A percentile compares a stretch with the other conserved stretches of the same genome.
Conservation (phyloP, 2,113 vertebrate genomes). For the Nipponia nippon region DNA sequence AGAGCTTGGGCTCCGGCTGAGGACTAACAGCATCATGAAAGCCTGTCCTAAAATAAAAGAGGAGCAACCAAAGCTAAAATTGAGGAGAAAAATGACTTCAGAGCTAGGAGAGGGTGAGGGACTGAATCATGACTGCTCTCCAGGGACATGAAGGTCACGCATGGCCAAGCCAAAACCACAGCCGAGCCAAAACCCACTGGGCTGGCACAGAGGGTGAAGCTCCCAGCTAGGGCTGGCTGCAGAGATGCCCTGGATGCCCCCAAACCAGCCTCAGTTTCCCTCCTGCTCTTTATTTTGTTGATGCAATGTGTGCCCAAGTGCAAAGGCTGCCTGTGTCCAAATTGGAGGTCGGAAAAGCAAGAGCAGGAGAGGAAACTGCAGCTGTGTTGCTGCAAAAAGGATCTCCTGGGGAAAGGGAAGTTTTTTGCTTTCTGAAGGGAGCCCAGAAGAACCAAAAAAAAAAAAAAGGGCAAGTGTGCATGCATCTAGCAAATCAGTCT, state of each 20-base stretch:
- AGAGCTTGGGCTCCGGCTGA: background rate
- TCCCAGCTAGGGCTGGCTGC: background rate
- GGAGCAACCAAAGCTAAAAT: background rate
- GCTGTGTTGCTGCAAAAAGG: background rate
- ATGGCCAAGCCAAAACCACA: accelerated
- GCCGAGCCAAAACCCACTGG: accelerated
- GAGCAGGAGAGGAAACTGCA: background rate
- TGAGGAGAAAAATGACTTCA: background rate
- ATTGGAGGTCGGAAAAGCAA: background rate
- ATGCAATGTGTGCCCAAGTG: accelerated
- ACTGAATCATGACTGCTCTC: background rate
- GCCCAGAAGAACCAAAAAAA: background rate
- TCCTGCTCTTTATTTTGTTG: background rate
- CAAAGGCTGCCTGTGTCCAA: background rate
- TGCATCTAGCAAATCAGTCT: background rate
- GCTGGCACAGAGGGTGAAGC: background rate
- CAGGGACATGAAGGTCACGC: background rate
- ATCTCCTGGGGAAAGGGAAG: background rate
- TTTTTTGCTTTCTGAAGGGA: background rate
- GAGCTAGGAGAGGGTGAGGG: background rate
- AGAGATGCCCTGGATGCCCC: background rate
- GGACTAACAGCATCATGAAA: background rate
- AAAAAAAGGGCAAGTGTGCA: accelerated
- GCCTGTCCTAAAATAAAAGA: background rate
- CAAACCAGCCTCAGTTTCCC: background rate